Evolutionary conservation across 2,797 vertebrate genomes (phyloP), one percentile per base, ranked within the genome.

Genomic region (Austrolebias charrua): DNA sequence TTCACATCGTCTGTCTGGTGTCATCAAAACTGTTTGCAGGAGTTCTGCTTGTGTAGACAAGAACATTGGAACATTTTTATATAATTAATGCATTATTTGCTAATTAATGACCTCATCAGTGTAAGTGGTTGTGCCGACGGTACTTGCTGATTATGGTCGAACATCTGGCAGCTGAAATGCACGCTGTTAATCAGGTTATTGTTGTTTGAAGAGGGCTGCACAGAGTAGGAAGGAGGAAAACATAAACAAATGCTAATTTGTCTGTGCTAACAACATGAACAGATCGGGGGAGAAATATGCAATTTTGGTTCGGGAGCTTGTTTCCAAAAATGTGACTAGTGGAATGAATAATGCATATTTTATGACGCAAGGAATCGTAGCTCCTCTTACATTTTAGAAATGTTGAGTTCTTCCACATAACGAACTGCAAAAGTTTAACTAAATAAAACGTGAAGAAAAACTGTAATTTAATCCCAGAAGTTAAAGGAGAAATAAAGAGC

Each of bases 101-200:
- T 76, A 70, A 78, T 81, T 71, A 85, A 75, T 70, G 55, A 78
- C 55, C 76, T 76, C 63, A 71, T 84, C 71, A 52, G 66, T 10
- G 19, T 58, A 60, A 79, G 60, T 72, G 69, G 31, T 33, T 47
- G n/a, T 57, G 66, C 46, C 59, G 73, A 58, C 66, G 53, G 59
- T 48, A 46, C 20, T 12, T 35, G 62, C 14, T 69, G 74, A 81
- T 74, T 69, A 65, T 31, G 51, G 44, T 0, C 19, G 48, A 40
- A 66, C 68, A 52, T 52, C 65, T 66, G 55, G 58, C 71, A 1
- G 43, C 60, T 69, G 11, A 19, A 47, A 56, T 40, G 20, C 60
- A 52, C 43, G 52, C 51, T 67, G 57, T 66, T 72, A 70, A 71
- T 80, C 58, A 71, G 57, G 10, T 1, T 49, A 52, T 38, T 75